A percentile compares a stretch with the other conserved stretches of the same genome.
Evolutionary conservation across 2,113 vertebrate genomes (phyloP).

Genomic region (Seriola dumerili): DNA sequence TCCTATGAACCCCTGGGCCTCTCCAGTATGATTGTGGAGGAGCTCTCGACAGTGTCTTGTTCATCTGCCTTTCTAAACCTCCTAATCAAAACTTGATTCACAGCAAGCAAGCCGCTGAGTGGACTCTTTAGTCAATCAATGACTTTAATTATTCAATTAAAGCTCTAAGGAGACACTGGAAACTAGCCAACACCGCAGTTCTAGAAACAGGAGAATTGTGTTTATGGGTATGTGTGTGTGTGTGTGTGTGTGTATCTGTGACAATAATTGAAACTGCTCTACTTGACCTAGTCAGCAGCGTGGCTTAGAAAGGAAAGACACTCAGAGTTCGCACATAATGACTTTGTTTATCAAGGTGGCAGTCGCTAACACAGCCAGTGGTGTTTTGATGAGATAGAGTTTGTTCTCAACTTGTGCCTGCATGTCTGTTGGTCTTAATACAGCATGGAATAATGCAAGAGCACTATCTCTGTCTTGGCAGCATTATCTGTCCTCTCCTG

Average conservation of each 20-base stretch:
- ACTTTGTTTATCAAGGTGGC: constrained; percentile 31
- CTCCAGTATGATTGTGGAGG: constrained; percentile 47
- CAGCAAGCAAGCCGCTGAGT: constrained; percentile 69
- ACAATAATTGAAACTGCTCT: constrained; percentile 20
- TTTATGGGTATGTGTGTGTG: constrained; percentile 25
- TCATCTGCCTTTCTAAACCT: constrained; percentile 65
- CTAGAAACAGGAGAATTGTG: constrained; percentile 42
- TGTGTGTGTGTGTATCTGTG: constrained; percentile 25
- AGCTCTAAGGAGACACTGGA: constrained; percentile 67
- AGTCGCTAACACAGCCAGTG: neutral
- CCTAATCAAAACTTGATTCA: constrained; percentile 72
- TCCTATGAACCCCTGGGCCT: constrained; percentile 47
- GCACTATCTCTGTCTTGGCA: constrained; percentile 28
- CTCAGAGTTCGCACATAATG: constrained; percentile 25
- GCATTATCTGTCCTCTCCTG: constrained; percentile 22
- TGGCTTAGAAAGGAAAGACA: constrained; percentile 18
- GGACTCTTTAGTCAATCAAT: constrained; percentile 80
- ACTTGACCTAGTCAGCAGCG: constrained; percentile 42
- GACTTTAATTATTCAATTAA: constrained; percentile 82
- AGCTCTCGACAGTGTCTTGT: constrained; percentile 35
- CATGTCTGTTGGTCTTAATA: constrained; percentile 9
- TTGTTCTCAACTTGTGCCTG: constrained; percentile 28
- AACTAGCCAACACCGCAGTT: constrained; percentile 52
- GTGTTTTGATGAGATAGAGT: constrained; percentile 5
- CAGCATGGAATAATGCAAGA: constrained; percentile 17